Evolutionary conservation across 1,140 invertebrate species (phyloP).

Genomic region (Drosophila sp.): DNA sequence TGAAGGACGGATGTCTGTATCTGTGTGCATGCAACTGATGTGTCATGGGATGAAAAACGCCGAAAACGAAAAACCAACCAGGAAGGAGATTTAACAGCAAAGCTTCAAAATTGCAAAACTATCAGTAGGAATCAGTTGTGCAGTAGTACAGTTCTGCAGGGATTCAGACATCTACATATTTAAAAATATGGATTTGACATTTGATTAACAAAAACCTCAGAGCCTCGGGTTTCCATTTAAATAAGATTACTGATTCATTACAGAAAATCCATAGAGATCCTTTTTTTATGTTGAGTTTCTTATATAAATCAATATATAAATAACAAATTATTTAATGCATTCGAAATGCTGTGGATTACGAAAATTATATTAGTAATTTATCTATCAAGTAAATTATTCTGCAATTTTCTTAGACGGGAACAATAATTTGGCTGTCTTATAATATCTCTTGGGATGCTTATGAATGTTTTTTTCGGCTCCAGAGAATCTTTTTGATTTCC

Average conservation of each 20-base stretch:
- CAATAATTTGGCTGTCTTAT: not conserved
- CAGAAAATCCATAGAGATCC: too few species aligned
- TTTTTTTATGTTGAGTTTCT: too few species aligned
- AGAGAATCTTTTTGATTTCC: slow-evolving; percentile 8
- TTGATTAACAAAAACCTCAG: not conserved
- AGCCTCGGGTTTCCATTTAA: too few species aligned
- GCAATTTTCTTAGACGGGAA: not conserved
- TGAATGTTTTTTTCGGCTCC: not conserved
- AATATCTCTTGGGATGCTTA: not conserved
- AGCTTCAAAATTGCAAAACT: not conserved
- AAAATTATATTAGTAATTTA: too few species aligned
- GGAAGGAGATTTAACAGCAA: not conserved
- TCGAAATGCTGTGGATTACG: too few species aligned
- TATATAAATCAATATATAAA: too few species aligned
- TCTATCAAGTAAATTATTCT: too few species aligned
- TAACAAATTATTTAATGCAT: too few species aligned
- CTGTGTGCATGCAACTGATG: not conserved
- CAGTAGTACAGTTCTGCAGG: not conserved
- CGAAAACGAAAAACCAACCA: slow-evolving; percentile 5
- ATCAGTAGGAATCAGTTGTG: not conserved
- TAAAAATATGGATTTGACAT: not conserved
- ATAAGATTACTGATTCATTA: too few species aligned
- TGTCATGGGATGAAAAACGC: not conserved
- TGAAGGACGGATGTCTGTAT: slow-evolving; percentile 2
- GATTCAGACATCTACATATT: not conserved